phyloP scores from a whole-genome alignment of 2,113 vertebrate species.

The Dasypus novemcinctus region DNA sequence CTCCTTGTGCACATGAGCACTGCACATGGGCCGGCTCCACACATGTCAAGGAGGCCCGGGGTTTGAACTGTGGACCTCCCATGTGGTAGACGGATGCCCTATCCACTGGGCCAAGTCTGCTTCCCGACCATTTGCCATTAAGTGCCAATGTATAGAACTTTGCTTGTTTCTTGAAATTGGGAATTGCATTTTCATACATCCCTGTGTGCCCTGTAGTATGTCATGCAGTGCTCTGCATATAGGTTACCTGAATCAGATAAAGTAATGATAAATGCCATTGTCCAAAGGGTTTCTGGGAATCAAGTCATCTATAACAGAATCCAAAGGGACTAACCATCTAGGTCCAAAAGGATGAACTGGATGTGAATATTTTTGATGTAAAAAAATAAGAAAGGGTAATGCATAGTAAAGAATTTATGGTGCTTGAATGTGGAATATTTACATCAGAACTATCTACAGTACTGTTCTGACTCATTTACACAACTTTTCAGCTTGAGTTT shows the following conservation, averaged over 20 bases:
- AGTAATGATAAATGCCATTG: neutral
- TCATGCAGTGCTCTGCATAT: neutral
- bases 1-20: no score
- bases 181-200: neutral
- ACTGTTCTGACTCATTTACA: neutral
- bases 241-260: neutral
- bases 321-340: neutral
- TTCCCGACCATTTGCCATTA: neutral
- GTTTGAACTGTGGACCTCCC: no score
- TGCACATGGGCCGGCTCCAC: no score
- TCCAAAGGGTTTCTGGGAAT: neutral
- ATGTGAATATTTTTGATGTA: neutral
- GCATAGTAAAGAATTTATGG: neutral
- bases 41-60: no score
- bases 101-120: no score
- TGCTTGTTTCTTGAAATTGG: neutral
- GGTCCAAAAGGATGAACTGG: neutral
- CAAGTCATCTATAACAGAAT: neutral
- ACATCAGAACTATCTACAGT: neutral
- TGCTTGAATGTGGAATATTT: neutral
- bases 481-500: neutral
- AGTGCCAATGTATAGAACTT: neutral
- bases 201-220: neutral
- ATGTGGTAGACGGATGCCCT: no score
- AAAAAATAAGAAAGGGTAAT: constrained; percentile 13